Evolutionary conservation across 1,140 invertebrate species (phyloP).

Genomic region (Pogonomyrmex barbatus): DNA sequence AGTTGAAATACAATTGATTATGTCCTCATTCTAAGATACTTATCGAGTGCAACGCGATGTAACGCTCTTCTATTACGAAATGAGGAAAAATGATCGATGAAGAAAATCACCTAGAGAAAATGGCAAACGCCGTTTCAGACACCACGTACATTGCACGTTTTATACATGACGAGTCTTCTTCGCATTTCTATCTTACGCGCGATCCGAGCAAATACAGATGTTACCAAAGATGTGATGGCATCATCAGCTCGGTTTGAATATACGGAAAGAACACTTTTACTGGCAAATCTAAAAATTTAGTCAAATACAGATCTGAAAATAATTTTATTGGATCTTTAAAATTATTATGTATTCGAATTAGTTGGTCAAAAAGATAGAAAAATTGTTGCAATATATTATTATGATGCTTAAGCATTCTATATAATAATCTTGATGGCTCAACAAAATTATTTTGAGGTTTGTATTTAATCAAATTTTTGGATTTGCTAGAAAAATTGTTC

Average conservation of each 20-base stretch:
- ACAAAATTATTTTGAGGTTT: no score
- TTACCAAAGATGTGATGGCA: slow-evolving; percentile 26
- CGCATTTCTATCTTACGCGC: slow-evolving; percentile 2
- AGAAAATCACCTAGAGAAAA: neutral
- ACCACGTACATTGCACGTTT: neutral
- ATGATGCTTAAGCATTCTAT: no score
- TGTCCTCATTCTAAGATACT: neutral
- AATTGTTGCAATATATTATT: no score
- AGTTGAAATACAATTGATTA: neutral
- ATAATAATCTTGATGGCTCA: no score
- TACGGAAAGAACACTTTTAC: no score
- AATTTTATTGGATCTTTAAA: no score
- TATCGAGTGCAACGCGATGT: neutral
- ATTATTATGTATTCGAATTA: no score
- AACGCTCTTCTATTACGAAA: neutral
- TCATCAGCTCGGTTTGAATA: slow-evolving; percentile 6
- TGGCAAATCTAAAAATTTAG: no score
- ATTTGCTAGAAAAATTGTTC: no score
- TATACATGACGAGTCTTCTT: neutral
- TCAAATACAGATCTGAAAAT: no score
- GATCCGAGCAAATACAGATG: slow-evolving; percentile 67
- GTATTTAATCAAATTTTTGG: no score
- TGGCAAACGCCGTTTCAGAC: neutral
- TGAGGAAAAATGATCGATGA: neutral
- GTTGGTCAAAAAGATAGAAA: no score